Evolutionary conservation across 2,113 vertebrate species (phyloP).

Genomic region (Stigmatopora argus): DNA sequence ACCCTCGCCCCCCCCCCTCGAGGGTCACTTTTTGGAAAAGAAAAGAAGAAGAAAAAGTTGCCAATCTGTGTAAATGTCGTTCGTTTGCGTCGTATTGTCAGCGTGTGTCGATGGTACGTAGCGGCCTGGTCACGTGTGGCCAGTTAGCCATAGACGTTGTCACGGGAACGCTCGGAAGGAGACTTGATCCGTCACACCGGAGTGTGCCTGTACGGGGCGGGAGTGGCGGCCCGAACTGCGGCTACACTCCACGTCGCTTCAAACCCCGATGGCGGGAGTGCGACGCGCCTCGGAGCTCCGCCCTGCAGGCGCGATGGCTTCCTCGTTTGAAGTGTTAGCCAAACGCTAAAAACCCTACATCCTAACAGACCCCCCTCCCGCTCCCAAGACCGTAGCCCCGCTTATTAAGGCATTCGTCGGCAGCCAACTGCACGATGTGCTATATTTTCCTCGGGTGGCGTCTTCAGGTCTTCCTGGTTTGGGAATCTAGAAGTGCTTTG

Average conservation of each 20-base stretch:
- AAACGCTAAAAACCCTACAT: too few species aligned
- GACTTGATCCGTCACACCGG: constrained; percentile 80
- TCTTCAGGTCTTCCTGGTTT: constrained; percentile 81
- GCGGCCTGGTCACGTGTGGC: constrained; percentile 74
- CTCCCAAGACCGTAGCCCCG: background rate
- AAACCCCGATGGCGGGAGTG: too few species aligned
- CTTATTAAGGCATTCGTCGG: constrained; percentile 5
- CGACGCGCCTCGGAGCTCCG: background rate
- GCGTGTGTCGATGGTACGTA: constrained; percentile 89
- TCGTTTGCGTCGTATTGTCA: constrained; percentile 83
- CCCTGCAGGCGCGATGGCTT: background rate
- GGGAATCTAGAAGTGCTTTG: constrained; percentile 77
- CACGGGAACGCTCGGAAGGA: constrained; percentile 38
- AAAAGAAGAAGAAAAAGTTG: constrained; percentile 71
- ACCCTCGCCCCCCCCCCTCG: background rate
- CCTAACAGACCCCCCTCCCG: background rate
- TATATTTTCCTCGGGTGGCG: constrained; percentile 69
- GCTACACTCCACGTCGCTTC: too few species aligned
- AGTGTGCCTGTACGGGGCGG: constrained; percentile 95
- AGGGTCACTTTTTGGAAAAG: background rate
- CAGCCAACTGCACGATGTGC: constrained; percentile 69
- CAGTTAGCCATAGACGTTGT: constrained; percentile 63
- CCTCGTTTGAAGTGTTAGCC: background rate
- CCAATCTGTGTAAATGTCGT: constrained; percentile 92
- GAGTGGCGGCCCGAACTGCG: constrained; percentile 4